Base-by-base conservation (phyloP, 2,113 vertebrate species). In the Tauraco erythrolophus region DNA sequence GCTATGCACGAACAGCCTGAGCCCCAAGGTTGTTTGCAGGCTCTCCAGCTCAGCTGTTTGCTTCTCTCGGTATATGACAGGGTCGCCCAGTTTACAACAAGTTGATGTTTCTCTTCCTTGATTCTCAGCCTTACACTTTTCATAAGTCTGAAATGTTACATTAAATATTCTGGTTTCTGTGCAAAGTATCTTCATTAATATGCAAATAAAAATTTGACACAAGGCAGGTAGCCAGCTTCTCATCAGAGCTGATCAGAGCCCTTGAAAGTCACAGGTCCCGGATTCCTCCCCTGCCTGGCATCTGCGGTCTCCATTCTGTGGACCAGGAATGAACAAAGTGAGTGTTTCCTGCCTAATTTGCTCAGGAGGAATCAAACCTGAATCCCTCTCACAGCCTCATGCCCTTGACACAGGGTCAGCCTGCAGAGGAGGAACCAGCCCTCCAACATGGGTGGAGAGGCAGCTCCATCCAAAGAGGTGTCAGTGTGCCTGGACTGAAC, bases 231-330 rank as follows among this genome's bases (percentile, higher is more conserved):
- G 33, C 16, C 4, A 7, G 24, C n/a, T 84, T 86, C 24, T 77
- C 56, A 71, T 62, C 2, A 1, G 57, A 58, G 50, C 21, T 89
- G 31, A 51, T 76, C 64, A 50, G 51, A 68, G 56, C 7, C 23
- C n/a, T 50, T 11, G 25, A 33, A 65, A 81, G 56, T 24, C 0
- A 0, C 9, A 1, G 7, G 21, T 70, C 8, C 33, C 35, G 19
- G 37, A 6, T 76, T 48, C 48, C 48, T 71, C 10, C 9, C 30
- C 25, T 1, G 1, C n/a, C 28, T 56, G 25, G 3, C 35, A 65
- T 30, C 24, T 64, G 24, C 2, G 7, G 23, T 62, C 56, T 43
- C 33, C 57, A 4, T 64, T 57, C 50, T 48, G 15, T 9, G n/a
- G 37, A 27, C 10, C 28, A 60, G 8, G 31, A 65, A 41, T 4